Evolutionary conservation across 1,140 invertebrate species (phyloP).

Genomic region (Hypothenemus hampei): DNA sequence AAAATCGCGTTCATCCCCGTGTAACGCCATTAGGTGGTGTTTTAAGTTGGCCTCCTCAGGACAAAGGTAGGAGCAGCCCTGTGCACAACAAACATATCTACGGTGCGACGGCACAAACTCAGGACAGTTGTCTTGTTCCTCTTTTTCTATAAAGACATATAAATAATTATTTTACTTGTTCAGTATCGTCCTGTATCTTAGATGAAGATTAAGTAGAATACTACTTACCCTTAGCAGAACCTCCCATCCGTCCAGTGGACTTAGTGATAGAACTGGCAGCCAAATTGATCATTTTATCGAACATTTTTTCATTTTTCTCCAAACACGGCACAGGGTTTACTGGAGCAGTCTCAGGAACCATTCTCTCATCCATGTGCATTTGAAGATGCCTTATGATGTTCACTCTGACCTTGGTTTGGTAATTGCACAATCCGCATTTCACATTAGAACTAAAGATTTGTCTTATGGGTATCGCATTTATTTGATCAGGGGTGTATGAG

Average conservation of each 20-base stretch:
- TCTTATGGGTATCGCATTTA: conserved; percentile 57
- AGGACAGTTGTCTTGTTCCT: conserved; percentile 46
- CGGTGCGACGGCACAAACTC: conserved; percentile 60
- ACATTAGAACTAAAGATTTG: conserved; percentile 60
- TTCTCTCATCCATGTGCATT: conserved; percentile 56
- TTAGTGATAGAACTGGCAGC: conserved; percentile 59
- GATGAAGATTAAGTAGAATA: too few species aligned
- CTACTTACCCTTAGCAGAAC: conserved; percentile 28
- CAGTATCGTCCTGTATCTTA: too few species aligned
- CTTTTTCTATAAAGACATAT: conserved; percentile 11
- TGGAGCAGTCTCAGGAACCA: conserved; percentile 57
- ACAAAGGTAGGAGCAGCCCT: conserved; percentile 65
- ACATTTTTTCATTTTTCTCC: conserved; percentile 71
- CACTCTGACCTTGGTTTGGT: conserved; percentile 62
- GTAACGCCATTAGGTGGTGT: conserved; percentile 66
- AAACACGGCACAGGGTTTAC: conserved; percentile 77
- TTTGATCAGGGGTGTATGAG: conserved; percentile 55
- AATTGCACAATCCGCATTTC: conserved; percentile 62
- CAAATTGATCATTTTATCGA: conserved; percentile 79
- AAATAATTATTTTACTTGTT: not conserved
- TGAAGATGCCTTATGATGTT: conserved; percentile 70
- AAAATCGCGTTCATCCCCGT: conserved; percentile 56
- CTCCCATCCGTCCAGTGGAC: conserved; percentile 43
- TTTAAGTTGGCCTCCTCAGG: conserved; percentile 66
- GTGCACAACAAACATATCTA: conserved; percentile 64